Conservation (phyloP, 2,888 invertebrate species). For the Globia sparganii region DNA sequence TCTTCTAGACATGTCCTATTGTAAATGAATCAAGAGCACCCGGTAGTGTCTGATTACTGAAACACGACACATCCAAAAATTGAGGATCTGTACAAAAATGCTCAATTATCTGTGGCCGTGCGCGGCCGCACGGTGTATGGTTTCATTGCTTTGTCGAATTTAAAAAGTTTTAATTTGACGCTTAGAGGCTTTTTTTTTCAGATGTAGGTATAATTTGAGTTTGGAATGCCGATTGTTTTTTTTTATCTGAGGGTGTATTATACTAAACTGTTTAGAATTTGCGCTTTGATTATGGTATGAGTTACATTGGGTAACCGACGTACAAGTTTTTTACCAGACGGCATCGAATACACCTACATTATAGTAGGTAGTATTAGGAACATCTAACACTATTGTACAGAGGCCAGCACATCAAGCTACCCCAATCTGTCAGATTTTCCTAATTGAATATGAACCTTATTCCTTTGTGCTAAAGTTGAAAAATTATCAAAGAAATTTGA, state of each 20-base stretch:
- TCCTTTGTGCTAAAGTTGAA: too few relatives aligned
- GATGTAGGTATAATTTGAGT: slow-evolving; percentile 26
- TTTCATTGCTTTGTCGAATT: slow-evolving; percentile 63
- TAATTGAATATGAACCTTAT: too few relatives aligned
- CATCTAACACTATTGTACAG: too few relatives aligned
- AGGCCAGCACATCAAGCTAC: too few relatives aligned
- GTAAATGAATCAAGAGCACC: slow-evolving; percentile 73
- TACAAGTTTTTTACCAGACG: slow-evolving; percentile 17
- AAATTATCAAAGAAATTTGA: too few relatives aligned
- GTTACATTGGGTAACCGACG: slow-evolving; percentile 6
- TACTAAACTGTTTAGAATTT: slow-evolving; percentile 16
- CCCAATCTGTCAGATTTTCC: too few relatives aligned
- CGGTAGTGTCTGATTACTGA: slow-evolving; percentile 68
- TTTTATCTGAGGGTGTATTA: slow-evolving; percentile 17
- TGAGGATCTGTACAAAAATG: slow-evolving; percentile 62
- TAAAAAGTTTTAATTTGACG: slow-evolving; percentile 60
- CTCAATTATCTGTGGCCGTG: slow-evolving; percentile 67
- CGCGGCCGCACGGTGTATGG: slow-evolving; percentile 60
- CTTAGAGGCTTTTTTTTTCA: slow-evolving; percentile 29
- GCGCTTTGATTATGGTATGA: slow-evolving; percentile 6
- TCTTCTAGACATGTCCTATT: slow-evolving; percentile 73
- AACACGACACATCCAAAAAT: slow-evolving; percentile 66
- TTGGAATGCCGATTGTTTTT: slow-evolving; percentile 42
- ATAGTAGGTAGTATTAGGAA: too few relatives aligned
- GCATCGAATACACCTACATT: too few relatives aligned